Percentiles rank a stretch among this genome's conserved stretches.
phyloP scores from a whole-genome alignment of 2,888 invertebrate genomes.

The Cheilosia vulpina region DNA sequence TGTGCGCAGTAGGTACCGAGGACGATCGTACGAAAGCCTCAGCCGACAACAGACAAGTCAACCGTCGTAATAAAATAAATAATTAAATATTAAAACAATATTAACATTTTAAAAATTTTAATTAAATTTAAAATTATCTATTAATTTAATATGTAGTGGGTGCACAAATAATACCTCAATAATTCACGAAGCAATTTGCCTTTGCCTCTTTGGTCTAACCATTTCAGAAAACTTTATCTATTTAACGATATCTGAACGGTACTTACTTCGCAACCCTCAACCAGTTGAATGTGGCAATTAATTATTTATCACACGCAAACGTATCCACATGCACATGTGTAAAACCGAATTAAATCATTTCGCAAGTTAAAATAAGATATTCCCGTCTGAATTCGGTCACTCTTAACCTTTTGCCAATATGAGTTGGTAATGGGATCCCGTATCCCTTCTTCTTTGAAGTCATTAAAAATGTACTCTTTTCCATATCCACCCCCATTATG shows the following conservation, averaged over 20 bases:
- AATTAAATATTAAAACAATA: no score
- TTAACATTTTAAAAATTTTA: no score
- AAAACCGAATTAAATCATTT: constrained; percentile 54
- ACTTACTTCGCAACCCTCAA: neutral
- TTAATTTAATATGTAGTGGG: no score
- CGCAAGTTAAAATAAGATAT: constrained; percentile 36
- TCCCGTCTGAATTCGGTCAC: constrained; percentile 49
- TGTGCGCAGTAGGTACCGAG: no score
- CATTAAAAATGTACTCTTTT: constrained; percentile 51
- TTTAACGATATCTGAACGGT: no score
- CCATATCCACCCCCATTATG: constrained; percentile 21
- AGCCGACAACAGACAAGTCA: no score
- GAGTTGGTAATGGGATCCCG: neutral
- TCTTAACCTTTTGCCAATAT: constrained; percentile 49
- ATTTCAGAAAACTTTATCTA: no score
- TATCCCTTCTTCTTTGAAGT: neutral
- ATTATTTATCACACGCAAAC: constrained; percentile 8
- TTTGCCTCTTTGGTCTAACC: neutral
- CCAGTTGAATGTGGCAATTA: constrained; percentile 5
- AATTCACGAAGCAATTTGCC: neutral
- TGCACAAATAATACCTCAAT: no score
- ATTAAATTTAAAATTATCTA: no score
- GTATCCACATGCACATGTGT: neutral
- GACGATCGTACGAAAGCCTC: no score
- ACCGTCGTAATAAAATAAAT: no score